phyloP scores from a whole-genome alignment of 1,140 invertebrate genomes.

The Anastatus disparis region DNA sequence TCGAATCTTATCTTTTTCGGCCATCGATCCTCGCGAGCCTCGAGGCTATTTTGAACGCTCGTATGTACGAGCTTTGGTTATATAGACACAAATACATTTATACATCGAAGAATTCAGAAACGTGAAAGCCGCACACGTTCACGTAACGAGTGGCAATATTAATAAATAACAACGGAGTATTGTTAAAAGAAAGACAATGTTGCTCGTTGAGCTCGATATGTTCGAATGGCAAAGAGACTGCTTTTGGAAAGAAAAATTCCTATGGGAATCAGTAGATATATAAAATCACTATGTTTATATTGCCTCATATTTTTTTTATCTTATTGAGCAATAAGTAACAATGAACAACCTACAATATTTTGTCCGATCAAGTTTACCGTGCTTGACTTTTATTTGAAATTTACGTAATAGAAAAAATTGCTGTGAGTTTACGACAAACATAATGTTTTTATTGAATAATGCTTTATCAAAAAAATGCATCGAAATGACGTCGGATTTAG shows the following conservation, averaged over 20 bases:
- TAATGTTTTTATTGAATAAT: too few species aligned
- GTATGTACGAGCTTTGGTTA: conserved; percentile 13
- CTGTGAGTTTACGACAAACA: too few species aligned
- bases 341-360: background rate
- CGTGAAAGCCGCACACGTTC: background rate
- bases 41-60: conserved; percentile 36
- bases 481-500: too few species aligned
- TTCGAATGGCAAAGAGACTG: background rate
- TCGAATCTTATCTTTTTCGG: conserved; percentile 42
- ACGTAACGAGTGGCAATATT: conserved; percentile 35
- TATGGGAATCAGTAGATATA: background rate
- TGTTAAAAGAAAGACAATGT: background rate
- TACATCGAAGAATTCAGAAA: conserved; percentile 9
- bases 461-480: too few species aligned
- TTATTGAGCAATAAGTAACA: conserved; percentile 4
- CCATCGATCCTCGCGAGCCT: conserved; percentile 40
- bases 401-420: too few species aligned
- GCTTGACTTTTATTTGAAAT: too few species aligned
- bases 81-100: background rate
- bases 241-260: background rate
- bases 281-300: background rate
- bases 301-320: background rate
- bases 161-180: conserved; percentile 42
- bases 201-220: background rate
- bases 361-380: background rate